Conservation (phyloP, 2,797 vertebrate genomes). For the Aldrovandia affinis region DNA sequence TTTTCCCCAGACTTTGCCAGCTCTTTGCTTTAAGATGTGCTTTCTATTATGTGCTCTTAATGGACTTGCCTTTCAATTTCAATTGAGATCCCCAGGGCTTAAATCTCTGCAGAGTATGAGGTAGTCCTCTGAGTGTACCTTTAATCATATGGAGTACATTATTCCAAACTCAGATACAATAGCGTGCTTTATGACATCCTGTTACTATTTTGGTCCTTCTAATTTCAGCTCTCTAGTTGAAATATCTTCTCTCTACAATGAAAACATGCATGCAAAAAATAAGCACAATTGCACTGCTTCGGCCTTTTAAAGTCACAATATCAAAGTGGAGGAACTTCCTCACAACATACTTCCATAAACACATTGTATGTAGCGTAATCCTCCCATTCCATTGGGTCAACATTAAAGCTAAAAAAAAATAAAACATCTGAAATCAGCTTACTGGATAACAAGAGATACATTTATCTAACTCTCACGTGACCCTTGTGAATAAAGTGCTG, state of each 20-base stretch:
- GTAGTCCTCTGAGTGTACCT: not conserved
- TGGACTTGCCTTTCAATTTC: not conserved
- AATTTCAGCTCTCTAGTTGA: not conserved
- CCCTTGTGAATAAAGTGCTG: not conserved
- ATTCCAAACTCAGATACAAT: slow-evolving; percentile 2
- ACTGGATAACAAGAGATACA: not conserved
- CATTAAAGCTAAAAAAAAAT: not conserved
- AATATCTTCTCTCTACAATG: slow-evolving; percentile 3
- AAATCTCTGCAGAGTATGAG: not conserved
- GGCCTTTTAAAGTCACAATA: not conserved
- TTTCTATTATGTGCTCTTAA: slow-evolving; percentile 26
- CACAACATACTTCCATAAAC: not conserved
- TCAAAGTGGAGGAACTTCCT: not conserved
- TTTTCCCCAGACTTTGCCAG: not conserved
- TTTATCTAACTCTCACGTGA: not conserved
- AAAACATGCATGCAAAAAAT: not conserved
- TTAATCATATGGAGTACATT: slow-evolving; percentile 18
- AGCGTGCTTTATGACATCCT: slow-evolving; percentile 10
- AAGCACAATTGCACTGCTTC: not conserved
- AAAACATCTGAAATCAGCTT: slow-evolving; percentile 4
- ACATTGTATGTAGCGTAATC: not conserved
- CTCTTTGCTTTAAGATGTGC: slow-evolving; percentile 17
- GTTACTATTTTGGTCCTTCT: not conserved
- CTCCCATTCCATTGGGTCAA: slow-evolving; percentile 1
- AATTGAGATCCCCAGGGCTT: not conserved